Percentiles rank a stretch among this genome's conserved stretches.
phyloP scores from a whole-genome alignment of 2,797 vertebrate species.

The Cossypha heuglini region DNA sequence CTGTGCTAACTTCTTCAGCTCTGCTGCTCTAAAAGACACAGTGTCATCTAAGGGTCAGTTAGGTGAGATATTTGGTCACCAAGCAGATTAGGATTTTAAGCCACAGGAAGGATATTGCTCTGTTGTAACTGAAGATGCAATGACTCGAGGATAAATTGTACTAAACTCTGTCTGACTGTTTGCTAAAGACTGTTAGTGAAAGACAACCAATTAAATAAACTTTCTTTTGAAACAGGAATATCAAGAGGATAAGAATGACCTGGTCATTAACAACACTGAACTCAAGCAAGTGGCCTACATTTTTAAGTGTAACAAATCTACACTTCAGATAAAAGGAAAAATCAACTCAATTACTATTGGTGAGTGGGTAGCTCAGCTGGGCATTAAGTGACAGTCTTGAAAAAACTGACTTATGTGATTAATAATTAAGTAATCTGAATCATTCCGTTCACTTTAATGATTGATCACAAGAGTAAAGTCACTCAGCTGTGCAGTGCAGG shows the following conservation, averaged over 20 bases:
- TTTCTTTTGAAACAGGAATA: conserved; percentile 83
- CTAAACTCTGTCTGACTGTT: conserved; percentile 16
- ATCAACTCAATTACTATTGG: conserved; percentile 95
- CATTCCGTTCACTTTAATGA: background rate
- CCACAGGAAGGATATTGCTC: background rate
- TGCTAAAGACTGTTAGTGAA: background rate
- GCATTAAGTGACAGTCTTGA: background rate
- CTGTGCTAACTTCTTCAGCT: background rate
- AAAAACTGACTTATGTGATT: background rate
- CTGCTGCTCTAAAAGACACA: background rate
- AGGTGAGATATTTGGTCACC: background rate
- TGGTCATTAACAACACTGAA: conserved; percentile 91
- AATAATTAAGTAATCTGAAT: background rate
- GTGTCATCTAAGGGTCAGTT: background rate
- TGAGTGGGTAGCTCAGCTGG: conserved; percentile 63
- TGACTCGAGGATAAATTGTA: background rate
- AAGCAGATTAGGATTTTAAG: conserved; percentile 7
- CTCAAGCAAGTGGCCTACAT: conserved; percentile 94
- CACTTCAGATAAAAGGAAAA: conserved; percentile 94
- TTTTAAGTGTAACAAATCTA: conserved; percentile 89
- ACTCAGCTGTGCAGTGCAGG: background rate
- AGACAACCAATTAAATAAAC: conserved; percentile 32
- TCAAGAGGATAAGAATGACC: conserved; percentile 89
- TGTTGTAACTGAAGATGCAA: conserved; percentile 4
- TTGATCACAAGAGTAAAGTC: background rate